Evolutionary conservation across 2,797 vertebrate genomes (phyloP).

Genomic region (Siniperca obscura): DNA sequence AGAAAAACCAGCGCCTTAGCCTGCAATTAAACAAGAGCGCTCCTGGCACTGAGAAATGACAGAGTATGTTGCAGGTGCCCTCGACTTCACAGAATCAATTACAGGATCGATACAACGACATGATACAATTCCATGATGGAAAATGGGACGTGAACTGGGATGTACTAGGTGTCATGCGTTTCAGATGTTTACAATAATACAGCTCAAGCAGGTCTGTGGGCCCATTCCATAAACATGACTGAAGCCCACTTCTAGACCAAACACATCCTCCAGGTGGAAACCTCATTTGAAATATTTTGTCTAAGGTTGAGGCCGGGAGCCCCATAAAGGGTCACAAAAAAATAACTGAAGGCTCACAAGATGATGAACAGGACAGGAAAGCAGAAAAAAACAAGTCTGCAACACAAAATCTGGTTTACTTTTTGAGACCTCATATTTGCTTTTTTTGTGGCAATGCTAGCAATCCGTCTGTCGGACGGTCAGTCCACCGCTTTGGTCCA

Average conservation of each 20-base stretch:
- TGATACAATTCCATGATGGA: constrained; percentile 79
- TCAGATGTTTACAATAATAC: constrained; percentile 72
- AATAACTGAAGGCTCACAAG: not conserved
- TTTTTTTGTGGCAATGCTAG: not conserved
- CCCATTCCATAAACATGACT: constrained; percentile 45
- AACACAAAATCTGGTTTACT: not conserved
- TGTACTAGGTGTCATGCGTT: constrained; percentile 52
- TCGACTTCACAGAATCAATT: constrained; percentile 80
- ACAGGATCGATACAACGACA: constrained; percentile 79
- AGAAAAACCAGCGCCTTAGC: constrained; percentile 78
- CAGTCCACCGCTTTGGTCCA: not conserved
- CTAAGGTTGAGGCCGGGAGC: not conserved
- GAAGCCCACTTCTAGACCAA: constrained; percentile 49
- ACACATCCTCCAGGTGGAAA: constrained; percentile 58
- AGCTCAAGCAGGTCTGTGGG: constrained; percentile 48
- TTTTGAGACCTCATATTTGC: not conserved
- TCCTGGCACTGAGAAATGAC: constrained; percentile 75
- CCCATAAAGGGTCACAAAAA: not conserved
- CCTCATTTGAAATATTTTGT: constrained; percentile 48
- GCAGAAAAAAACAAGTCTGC: not conserved
- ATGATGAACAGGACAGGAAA: not conserved
- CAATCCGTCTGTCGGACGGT: not conserved
- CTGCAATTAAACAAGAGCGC: constrained; percentile 82
- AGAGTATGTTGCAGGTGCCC: constrained; percentile 74
- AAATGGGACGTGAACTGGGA: constrained; percentile 59